A percentile compares a stretch with the other conserved stretches of the same genome.
These are phyloP conservation scores for Berghia stephanieae DNA, from an alignment of 1,140 invertebrate genomes.

Conservation along the genomic window DNA sequence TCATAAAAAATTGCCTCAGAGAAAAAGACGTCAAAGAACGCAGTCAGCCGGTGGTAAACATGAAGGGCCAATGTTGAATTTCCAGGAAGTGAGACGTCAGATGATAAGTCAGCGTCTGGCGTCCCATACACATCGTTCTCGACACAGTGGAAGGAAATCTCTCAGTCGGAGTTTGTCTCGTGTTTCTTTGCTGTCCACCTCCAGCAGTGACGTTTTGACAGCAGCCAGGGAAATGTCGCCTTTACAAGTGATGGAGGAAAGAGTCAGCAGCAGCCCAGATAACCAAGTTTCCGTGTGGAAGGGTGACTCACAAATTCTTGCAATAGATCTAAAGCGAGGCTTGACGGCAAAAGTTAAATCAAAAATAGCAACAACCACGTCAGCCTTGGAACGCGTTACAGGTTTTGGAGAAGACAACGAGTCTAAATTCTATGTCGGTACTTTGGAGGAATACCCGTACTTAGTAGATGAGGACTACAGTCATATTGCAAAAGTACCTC, in stretches of 20 bases:
- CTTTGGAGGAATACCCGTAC: conserved; percentile 43
- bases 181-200: background rate
- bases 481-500: conserved; percentile 42
- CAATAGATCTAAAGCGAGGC: conserved; percentile 52
- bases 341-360: conserved; percentile 46
- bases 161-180: background rate
- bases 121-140: background rate
- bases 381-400: conserved; percentile 47
- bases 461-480: conserved; percentile 45
- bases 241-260: no score
- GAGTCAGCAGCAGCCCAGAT: background rate
- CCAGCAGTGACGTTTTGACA: background rate
- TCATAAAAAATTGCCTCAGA: background rate
- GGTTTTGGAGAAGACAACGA: conserved; percentile 49
- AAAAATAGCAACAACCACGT: conserved; percentile 43
- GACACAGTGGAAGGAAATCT: background rate
- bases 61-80: background rate
- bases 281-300: conserved; percentile 46
- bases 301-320: conserved; percentile 46
- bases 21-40: background rate
- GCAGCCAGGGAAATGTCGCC: no score
- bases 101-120: background rate
- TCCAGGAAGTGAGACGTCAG: conserved; percentile 3
- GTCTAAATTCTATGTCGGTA: conserved; percentile 34
- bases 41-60: background rate